Evolutionary conservation across 2,113 vertebrate genomes (phyloP).

Genomic region (Chionis minor): DNA sequence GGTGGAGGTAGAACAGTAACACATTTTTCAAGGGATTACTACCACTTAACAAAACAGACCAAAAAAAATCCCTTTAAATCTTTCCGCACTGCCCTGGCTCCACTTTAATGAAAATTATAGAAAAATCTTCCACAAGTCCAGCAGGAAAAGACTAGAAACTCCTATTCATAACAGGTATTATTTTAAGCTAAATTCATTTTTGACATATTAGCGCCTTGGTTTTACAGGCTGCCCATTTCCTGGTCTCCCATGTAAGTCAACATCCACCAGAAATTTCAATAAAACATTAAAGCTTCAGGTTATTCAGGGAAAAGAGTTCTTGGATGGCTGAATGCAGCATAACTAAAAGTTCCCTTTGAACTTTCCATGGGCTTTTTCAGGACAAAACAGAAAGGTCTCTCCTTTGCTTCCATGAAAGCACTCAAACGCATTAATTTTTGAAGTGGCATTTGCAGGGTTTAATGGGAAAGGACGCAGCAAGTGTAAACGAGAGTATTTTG

Average conservation of each 20-base stretch:
- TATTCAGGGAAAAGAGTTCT: background rate
- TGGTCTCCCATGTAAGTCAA: background rate
- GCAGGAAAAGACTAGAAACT: background rate
- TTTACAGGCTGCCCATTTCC: background rate
- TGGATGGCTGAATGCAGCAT: rapidly evolving
- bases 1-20: background rate
- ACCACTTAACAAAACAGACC: background rate
- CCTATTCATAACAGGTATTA: background rate
- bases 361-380: background rate
- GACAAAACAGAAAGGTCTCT: background rate
- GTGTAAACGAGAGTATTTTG: background rate
- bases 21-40: background rate
- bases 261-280: background rate
- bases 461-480: background rate
- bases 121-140: background rate
- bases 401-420: background rate
- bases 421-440: background rate
- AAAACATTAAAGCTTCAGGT: background rate
- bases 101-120: background rate
- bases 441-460: background rate
- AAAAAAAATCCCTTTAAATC: background rate
- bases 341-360: background rate
- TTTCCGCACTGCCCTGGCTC: background rate
- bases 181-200: background rate
- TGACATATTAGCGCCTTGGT: background rate